Percentiles rank a stretch among this genome's conserved stretches.
Evolutionary conservation across 2,113 vertebrate species (phyloP).

Genomic region (Tachysurus vachellii): DNA sequence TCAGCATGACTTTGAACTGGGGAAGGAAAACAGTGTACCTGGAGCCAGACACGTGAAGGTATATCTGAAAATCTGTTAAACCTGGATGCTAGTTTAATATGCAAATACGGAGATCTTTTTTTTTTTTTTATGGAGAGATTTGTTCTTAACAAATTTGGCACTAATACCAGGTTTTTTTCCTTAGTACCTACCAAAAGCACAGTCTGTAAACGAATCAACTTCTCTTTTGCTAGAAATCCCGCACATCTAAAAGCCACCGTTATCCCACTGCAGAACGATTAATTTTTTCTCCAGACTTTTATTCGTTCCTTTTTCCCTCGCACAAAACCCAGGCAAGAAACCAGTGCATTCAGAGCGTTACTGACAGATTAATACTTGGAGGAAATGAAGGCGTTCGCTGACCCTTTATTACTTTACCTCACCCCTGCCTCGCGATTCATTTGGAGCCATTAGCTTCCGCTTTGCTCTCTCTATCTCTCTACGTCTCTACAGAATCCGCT

Average conservation of each 20-base stretch:
- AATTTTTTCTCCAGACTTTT: not conserved
- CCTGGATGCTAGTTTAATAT: not conserved
- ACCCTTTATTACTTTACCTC: slow-evolving; percentile 28
- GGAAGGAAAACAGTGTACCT: no score
- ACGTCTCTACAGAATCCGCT: not conserved
- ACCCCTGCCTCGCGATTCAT: slow-evolving; percentile 12
- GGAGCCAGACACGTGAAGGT: not conserved
- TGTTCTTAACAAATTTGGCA: not conserved
- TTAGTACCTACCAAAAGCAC: not conserved
- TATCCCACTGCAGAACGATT: not conserved
- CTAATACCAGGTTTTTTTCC: not conserved
- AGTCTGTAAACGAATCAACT: not conserved
- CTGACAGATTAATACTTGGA: slow-evolving; percentile 46
- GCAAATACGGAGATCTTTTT: not conserved
- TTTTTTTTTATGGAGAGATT: not conserved
- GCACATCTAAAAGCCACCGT: not conserved
- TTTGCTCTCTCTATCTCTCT: not conserved
- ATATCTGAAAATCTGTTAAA: not conserved
- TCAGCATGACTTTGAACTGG: no score
- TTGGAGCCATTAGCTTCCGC: slow-evolving; percentile 4
- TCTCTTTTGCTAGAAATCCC: not conserved
- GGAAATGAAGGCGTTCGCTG: slow-evolving; percentile 15
- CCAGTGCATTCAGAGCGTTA: not conserved
- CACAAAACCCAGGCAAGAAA: not conserved
- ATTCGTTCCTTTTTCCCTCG: not conserved